These are phyloP conservation scores for Agrochola lychnidis DNA, from an alignment of 2,888 invertebrate species.

Conservation along the genomic window DNA sequence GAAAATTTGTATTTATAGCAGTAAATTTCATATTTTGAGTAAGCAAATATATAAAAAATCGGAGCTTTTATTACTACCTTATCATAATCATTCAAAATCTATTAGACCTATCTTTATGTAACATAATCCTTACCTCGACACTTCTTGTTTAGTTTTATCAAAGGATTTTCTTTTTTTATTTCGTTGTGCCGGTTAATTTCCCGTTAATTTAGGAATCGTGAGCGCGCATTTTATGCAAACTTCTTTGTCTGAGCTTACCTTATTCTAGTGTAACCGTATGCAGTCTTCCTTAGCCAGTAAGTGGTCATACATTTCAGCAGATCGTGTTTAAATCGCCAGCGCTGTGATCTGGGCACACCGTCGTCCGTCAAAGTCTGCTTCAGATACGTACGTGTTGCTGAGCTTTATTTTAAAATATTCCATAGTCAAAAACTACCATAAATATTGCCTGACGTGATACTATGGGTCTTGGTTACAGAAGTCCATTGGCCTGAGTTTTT, in stretches of 20 bases:
- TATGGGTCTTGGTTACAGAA: not conserved
- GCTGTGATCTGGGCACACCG: conserved; percentile 54
- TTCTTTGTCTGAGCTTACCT: not conserved
- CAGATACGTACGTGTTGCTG: conserved; percentile 54
- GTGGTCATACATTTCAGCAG: conserved; percentile 63
- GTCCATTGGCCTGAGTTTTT: not conserved
- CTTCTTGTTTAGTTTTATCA: too few relatives aligned
- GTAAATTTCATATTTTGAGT: too few relatives aligned
- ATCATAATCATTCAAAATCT: too few relatives aligned
- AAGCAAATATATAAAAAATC: too few relatives aligned
- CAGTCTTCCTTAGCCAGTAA: conserved; percentile 50
- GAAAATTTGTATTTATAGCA: too few relatives aligned
- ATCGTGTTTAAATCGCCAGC: conserved; percentile 68
- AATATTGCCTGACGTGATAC: not conserved
- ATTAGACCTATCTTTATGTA: too few relatives aligned
- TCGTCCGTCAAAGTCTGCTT: conserved; percentile 58
- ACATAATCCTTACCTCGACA: too few relatives aligned
- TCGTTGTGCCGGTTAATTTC: too few relatives aligned
- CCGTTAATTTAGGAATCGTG: too few relatives aligned
- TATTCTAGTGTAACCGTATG: conserved; percentile 31
- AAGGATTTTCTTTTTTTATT: too few relatives aligned
- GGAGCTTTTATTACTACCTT: too few relatives aligned
- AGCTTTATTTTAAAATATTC: conserved; percentile 24
- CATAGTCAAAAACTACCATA: not conserved
- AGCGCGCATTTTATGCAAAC: too few relatives aligned